phyloP scores from a whole-genome alignment of 2,797 vertebrate genomes.

The Peromyscus eremicus region DNA sequence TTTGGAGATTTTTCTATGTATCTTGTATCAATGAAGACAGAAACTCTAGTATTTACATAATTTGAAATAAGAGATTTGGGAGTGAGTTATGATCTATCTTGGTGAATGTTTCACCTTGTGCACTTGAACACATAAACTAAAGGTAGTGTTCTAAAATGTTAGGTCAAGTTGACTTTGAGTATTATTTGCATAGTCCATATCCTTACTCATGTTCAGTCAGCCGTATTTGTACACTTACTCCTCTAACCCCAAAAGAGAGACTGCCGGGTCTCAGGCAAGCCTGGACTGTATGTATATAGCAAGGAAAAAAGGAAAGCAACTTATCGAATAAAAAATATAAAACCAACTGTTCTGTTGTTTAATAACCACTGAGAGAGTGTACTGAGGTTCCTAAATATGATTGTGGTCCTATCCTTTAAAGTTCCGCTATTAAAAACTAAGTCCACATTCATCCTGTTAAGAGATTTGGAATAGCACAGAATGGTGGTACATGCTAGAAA shows the following conservation, averaged over 20 bases:
- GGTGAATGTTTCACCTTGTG: neutral
- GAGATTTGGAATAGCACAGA: neutral
- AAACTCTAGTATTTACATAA: conserved; percentile 23
- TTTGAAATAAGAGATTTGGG: conserved; percentile 48
- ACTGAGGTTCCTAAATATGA: conserved; percentile 19
- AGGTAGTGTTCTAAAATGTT: neutral
- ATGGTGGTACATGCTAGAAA: neutral
- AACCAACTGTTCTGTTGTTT: conserved; percentile 1
- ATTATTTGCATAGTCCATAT: neutral
- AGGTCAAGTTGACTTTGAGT: neutral
- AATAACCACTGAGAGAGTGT: conserved; percentile 24
- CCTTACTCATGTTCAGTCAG: neutral
- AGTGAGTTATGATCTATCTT: neutral
- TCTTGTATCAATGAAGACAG: conserved; percentile 18
- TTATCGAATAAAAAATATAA: neutral
- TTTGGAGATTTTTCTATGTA: neutral
- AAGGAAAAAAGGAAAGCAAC: neutral
- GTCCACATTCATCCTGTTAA: conserved; percentile 15
- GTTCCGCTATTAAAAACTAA: conserved; percentile 23
- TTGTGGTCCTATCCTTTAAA: neutral
- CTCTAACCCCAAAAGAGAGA: neutral
- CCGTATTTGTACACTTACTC: neutral
- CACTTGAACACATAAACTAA: neutral
- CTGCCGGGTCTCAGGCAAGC: too few species aligned
- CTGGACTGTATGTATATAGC: neutral